These are phyloP conservation scores for Eumacrocentrus americanus DNA, from an alignment of 2,888 invertebrate species.

Conservation along the genomic window DNA sequence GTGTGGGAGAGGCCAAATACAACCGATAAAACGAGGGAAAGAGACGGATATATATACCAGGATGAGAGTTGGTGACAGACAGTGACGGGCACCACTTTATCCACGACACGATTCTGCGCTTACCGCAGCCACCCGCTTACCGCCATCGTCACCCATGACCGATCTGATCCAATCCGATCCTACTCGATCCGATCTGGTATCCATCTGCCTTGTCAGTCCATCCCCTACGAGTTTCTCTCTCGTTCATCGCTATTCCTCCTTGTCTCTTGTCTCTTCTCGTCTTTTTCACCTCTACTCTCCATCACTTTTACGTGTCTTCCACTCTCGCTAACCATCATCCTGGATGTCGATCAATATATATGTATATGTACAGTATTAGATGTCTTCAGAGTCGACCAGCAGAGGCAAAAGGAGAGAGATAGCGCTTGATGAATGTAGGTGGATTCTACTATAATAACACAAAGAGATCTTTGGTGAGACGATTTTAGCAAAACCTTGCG, in stretches of 20 bases:
- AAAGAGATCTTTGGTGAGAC: not conserved
- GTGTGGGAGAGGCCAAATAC: constrained; percentile 29
- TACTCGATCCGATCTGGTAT: constrained; percentile 47
- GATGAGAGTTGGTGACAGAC: constrained; percentile 50
- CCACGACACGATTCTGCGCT: constrained; percentile 60
- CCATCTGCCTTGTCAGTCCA: constrained; percentile 32
- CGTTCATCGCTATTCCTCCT: constrained; percentile 22
- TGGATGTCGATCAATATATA: constrained; percentile 9
- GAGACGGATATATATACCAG: constrained; percentile 38
- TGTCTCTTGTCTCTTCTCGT: constrained; percentile 22
- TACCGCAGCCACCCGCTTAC: constrained; percentile 56
- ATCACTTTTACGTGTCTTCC: constrained; percentile 5
- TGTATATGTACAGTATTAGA: too few relatives aligned
- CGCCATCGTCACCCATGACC: constrained; percentile 46
- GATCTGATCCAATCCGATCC: constrained; percentile 44
- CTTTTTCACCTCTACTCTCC: constrained; percentile 14
- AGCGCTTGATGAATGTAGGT: constrained; percentile 6
- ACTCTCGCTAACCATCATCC: not conserved
- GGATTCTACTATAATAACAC: not conserved
- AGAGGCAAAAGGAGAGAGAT: constrained; percentile 1
- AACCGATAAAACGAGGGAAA: constrained; percentile 37
- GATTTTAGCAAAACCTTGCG: not conserved
- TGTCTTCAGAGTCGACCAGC: not conserved
- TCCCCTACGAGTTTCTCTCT: constrained; percentile 29
- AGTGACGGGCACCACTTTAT: constrained; percentile 59